Evolutionary conservation across 2,888 invertebrate genomes (phyloP), one percentile per base, ranked within the genome.

Genomic region (Cyclophora punctaria): DNA sequence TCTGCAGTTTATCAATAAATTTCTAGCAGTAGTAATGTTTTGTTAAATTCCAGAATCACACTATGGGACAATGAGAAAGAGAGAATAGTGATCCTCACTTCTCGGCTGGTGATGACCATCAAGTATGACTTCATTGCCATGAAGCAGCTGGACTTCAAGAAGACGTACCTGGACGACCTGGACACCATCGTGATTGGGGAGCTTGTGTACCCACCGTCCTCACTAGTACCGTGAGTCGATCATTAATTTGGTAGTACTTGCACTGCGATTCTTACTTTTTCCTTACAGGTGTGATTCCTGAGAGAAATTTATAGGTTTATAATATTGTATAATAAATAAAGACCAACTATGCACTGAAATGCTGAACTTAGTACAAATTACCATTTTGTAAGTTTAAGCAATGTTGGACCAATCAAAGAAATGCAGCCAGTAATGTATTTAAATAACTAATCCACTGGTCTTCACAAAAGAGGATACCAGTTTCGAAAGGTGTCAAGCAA

Each of bases 11-110:
- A 20, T 20, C 20, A 20, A 6, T 3, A 37, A n/a, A 34, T 44
- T 3, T 35, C 41, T 44, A 33, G 6, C 7, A 20, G 20, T 20
- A 20, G 2, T 20, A 20, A 20, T 20, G 20, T 37, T 37, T 33
- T 33, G 7, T 45, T 34, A 7, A 45, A 59, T 71, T 90, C 20
- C 75, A 96, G 96, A 76, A 95, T 96, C 66, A 95, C 94, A 64
- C 89, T 95, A 56, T 96, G 96, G 96, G 95, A 96, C 71, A 92
- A 93, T 68, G 96, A 96, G 72, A 93, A 94, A 66, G 96, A 96
- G 78, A 90, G 95, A 47, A 90, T 96, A 42, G 87, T 96, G 2
- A 75, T 96, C 7, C 81, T 96, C 34, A 94, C 94, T 3, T 91
- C 93, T n/a, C 90, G 92, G 63, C 89, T 92, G 42, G 82, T 96